phyloP scores from a whole-genome alignment of 2,888 invertebrate species.

The Alsophila aescularia region DNA sequence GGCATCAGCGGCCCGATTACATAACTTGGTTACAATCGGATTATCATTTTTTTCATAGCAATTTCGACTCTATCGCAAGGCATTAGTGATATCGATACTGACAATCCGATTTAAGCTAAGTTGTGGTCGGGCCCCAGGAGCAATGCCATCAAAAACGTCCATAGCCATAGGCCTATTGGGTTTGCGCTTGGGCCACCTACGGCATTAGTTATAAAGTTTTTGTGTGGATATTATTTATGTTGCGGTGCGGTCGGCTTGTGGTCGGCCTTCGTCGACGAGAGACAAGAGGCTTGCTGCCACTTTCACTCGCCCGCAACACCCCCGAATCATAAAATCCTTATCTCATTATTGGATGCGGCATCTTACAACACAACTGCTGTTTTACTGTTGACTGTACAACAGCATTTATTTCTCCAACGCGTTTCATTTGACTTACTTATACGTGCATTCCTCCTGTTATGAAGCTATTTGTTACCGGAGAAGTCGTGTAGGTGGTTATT shows the following conservation, averaged over 20 bases:
- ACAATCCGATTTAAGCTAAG: too few relatives aligned
- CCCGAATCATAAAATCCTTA: conserved; percentile 52
- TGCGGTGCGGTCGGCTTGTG: conserved; percentile 60
- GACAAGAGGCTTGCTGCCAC: conserved; percentile 73
- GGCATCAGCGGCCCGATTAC: too few relatives aligned
- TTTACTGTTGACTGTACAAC: too few relatives aligned
- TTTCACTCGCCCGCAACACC: conserved; percentile 71
- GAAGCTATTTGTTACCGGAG: conserved; percentile 8
- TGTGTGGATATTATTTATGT: conserved; percentile 60
- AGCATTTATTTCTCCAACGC: background rate
- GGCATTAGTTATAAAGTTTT: conserved; percentile 49
- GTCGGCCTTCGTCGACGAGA: conserved; percentile 74
- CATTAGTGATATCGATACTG: too few relatives aligned
- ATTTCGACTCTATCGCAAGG: too few relatives aligned
- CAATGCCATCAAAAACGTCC: background rate
- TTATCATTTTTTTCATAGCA: too few relatives aligned
- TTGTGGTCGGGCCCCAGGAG: background rate
- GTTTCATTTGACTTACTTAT: background rate
- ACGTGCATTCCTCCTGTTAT: conserved; percentile 5
- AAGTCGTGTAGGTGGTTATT: conserved; percentile 19
- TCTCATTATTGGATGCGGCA: conserved; percentile 61
- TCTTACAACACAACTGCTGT: conserved; percentile 20
- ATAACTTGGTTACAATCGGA: too few relatives aligned
- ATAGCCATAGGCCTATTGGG: background rate
- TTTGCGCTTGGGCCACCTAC: conserved; percentile 16